A percentile compares a stretch with the other conserved stretches of the same genome.
Evolutionary conservation across 1,140 invertebrate species (phyloP).

Genomic region (Bombus difficillimus): DNA sequence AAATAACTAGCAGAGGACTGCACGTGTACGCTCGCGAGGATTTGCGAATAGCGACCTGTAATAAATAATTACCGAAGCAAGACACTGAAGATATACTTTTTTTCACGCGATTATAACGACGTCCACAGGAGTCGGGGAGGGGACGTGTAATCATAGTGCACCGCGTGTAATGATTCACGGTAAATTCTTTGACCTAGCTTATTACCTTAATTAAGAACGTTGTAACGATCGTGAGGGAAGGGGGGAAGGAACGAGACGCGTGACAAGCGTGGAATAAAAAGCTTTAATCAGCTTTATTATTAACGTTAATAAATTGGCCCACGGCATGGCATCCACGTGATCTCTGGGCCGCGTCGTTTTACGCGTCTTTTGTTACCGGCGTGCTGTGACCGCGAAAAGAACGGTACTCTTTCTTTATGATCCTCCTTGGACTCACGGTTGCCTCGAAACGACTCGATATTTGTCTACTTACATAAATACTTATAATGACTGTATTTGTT

Average conservation of each 20-base stretch:
- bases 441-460: neutral
- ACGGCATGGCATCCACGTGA: slow-evolving; percentile 9
- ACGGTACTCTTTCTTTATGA: neutral
- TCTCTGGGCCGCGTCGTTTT: neutral
- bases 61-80: slow-evolving; percentile 54
- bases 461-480: no score
- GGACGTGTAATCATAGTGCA: slow-evolving; percentile 25
- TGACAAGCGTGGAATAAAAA: slow-evolving; percentile 29
- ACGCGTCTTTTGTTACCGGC: slow-evolving; percentile 20
- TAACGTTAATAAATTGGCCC: slow-evolving; percentile 51
- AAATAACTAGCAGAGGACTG: neutral
- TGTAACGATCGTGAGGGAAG: neutral
- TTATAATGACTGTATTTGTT: neutral
- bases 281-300: slow-evolving; percentile 43
- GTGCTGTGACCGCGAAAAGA: slow-evolving; percentile 3
- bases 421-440: neutral
- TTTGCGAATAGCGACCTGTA: slow-evolving; percentile 16
- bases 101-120: slow-evolving; percentile 44
- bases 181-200: slow-evolving; percentile 56
- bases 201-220: slow-evolving; percentile 45
- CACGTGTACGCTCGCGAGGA: neutral
- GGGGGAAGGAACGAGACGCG: slow-evolving; percentile 12
- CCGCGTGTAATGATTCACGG: slow-evolving; percentile 43
- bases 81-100: slow-evolving; percentile 26
- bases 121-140: neutral